A percentile compares a stretch with the other conserved stretches of the same genome.
These are phyloP conservation scores for Hirtodrosophila confusa DNA, from an alignment of 2,888 invertebrate species.

Conservation along the genomic window DNA sequence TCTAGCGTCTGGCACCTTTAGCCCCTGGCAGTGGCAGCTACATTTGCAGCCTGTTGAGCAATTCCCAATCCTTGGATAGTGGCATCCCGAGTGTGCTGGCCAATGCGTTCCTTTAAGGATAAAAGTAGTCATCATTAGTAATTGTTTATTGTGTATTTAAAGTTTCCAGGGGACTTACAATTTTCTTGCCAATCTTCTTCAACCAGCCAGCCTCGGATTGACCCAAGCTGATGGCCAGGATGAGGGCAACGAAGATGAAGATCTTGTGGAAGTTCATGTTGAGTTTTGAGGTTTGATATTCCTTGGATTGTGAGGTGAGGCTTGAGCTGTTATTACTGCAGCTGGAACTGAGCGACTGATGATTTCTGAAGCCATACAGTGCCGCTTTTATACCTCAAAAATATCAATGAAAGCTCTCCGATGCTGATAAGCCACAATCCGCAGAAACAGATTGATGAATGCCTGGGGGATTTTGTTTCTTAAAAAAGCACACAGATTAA, in stretches of 20 bases:
- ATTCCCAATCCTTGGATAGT: conserved; percentile 65
- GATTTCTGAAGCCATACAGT: neutral
- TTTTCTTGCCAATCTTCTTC: conserved; percentile 74
- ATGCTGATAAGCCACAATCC: no score
- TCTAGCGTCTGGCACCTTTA: no score
- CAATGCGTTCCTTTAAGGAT: conserved; percentile 67
- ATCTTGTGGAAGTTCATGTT: conserved; percentile 60
- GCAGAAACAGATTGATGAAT: no score
- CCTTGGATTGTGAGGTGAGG: neutral
- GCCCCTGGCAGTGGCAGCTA: conserved; percentile 62
- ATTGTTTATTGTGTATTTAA: neutral
- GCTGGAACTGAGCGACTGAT: conserved; percentile 35
- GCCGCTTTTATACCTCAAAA: no score
- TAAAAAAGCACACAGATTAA: conserved; percentile 17
- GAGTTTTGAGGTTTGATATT: neutral
- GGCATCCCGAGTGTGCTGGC: conserved; percentile 75
- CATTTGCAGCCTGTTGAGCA: conserved; percentile 75
- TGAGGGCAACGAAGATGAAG: conserved; percentile 55
- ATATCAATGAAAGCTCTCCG: no score
- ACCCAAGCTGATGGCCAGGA: conserved; percentile 61
- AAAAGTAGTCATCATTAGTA: neutral
- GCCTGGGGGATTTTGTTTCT: no score
- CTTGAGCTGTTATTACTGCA: conserved; percentile 6
- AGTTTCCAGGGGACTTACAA: conserved; percentile 56
- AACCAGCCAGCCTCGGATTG: conserved; percentile 72